Conservation (phyloP, 1,140 invertebrate species). For the Belonocnema kinseyi region DNA sequence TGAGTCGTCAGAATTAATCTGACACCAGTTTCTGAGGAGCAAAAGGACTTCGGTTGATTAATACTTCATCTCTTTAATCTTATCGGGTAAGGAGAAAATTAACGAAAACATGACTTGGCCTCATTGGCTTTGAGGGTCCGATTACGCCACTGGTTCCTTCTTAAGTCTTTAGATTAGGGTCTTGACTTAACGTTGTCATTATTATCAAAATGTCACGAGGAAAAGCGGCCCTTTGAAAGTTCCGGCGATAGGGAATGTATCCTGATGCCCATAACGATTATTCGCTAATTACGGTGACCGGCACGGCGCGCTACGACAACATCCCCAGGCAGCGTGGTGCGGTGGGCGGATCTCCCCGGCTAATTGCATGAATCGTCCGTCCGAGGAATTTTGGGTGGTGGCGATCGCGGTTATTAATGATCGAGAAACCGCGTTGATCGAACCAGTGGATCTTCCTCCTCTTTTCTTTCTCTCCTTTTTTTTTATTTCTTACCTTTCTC, state of each 20-base stretch:
- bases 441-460: constrained; percentile 51
- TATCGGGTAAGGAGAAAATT: background rate
- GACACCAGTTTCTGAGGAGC: too few relatives aligned
- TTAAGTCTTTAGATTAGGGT: background rate
- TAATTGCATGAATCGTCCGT: constrained; percentile 68
- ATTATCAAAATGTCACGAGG: constrained; percentile 13
- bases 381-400: constrained; percentile 64
- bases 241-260: constrained; percentile 34
- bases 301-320: constrained; percentile 57
- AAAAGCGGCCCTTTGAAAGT: constrained; percentile 40
- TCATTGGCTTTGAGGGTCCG: background rate
- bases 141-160: background rate
- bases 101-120: constrained; percentile 9
- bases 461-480: constrained; percentile 42
- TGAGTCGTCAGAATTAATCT: too few relatives aligned
- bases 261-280: constrained; percentile 58
- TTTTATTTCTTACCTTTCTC: constrained; percentile 13
- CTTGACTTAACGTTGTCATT: background rate
- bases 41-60: background rate
- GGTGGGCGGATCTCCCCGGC: constrained; percentile 49
- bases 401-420: constrained; percentile 67
- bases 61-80: background rate
- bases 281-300: constrained; percentile 68
- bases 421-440: constrained; percentile 53
- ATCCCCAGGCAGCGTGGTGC: constrained; percentile 52